Evolutionary conservation across 2,113 vertebrate species (phyloP).

Genomic region (Grallaria varia): DNA sequence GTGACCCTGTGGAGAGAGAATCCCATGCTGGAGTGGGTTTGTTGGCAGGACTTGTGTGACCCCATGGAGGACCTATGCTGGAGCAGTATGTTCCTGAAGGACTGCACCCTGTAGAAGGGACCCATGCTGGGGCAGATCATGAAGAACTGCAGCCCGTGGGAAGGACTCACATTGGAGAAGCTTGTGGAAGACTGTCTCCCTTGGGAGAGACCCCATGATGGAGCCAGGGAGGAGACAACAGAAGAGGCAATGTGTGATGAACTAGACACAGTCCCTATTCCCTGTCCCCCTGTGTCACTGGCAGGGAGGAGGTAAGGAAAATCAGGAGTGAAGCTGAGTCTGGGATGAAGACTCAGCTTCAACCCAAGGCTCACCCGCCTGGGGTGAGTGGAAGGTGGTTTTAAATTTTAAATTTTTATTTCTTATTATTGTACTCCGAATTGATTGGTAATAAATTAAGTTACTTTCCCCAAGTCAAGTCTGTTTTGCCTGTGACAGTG

Average conservation of each 20-base stretch:
- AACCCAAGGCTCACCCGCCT: too few species aligned
- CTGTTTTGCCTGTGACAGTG: neutral
- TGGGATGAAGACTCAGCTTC: neutral
- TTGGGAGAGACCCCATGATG: rapidly evolving
- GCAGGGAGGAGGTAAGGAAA: neutral
- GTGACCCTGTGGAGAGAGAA: too few species aligned
- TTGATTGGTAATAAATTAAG: neutral
- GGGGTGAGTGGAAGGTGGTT: neutral
- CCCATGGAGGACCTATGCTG: neutral
- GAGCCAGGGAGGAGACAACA: neutral
- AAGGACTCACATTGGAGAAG: neutral
- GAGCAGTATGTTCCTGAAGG: neutral
- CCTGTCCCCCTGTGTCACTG: rapidly evolving
- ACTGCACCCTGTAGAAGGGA: neutral
- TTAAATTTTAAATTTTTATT: neutral
- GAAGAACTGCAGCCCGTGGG: neutral
- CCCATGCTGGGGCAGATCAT: neutral
- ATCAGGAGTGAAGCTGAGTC: neutral
- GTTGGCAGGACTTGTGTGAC: neutral
- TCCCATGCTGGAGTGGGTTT: neutral
- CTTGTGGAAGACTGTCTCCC: neutral
- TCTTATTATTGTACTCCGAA: neutral
- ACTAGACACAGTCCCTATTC: neutral
- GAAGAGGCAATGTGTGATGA: rapidly evolving
- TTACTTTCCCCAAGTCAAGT: neutral